phyloP scores from a whole-genome alignment of 1,140 invertebrate genomes.

The Telenomus remus region DNA sequence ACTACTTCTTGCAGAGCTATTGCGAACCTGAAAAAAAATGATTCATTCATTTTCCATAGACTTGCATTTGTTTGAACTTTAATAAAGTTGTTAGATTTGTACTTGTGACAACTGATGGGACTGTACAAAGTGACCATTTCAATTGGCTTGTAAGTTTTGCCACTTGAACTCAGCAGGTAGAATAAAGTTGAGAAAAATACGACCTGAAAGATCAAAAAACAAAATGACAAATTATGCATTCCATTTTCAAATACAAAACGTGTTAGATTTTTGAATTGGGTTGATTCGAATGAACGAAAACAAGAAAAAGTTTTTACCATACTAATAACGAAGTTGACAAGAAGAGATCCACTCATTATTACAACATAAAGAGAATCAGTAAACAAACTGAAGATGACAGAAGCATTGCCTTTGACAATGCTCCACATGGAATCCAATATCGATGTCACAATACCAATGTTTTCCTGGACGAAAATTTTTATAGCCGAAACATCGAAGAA shows the following conservation, averaged over 20 bases:
- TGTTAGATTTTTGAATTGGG: too few relatives aligned
- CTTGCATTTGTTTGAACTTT: too few relatives aligned
- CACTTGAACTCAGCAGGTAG: conserved; percentile 93
- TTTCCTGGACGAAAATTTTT: conserved; percentile 90
- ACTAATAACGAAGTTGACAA: conserved; percentile 94
- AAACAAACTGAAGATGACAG: conserved; percentile 89
- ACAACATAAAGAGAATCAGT: conserved; percentile 91
- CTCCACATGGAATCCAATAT: conserved; percentile 95
- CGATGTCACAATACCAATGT: conserved; percentile 92
- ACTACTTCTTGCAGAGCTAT: conserved; percentile 84
- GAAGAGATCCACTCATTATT: conserved; percentile 92
- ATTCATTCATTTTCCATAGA: too few relatives aligned
- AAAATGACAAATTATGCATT: too few relatives aligned
- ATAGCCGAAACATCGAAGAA: conserved; percentile 76
- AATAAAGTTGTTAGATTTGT: too few relatives aligned
- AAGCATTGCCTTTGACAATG: conserved; percentile 94
- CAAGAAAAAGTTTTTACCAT: too few relatives aligned
- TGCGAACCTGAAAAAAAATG: conserved; percentile 78
- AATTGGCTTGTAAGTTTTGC: conserved; percentile 92
- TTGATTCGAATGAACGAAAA: too few relatives aligned
- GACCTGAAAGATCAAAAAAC: conserved; percentile 80
- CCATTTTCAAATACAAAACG: too few relatives aligned
- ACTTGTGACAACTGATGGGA: conserved; percentile 77
- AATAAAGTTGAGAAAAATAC: conserved; percentile 97
- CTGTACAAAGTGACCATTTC: conserved; percentile 87